Evolutionary conservation across 1,140 invertebrate species (phyloP), one percentile per base, ranked within the genome.

Genomic region (Bombus terrestris): DNA sequence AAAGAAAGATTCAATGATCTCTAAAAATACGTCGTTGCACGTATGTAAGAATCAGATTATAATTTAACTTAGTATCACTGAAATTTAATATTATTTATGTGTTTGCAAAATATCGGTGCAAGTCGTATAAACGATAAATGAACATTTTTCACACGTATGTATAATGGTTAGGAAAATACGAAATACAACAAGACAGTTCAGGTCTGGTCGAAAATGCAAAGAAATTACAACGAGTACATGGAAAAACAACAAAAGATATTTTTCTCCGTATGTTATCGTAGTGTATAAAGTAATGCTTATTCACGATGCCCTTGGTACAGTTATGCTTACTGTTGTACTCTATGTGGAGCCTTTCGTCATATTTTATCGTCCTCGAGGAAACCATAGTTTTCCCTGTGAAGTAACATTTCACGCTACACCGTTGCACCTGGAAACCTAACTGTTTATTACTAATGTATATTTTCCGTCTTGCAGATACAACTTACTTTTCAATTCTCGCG

Each of bases 231-330:
- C 32, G n/a, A 15, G 8, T 78, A 37, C 22, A 22, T n/a, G 18
- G 25, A 32, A 47, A 43, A 39, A 62, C 15, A 41, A 72, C 53
- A 72, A 72, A 59, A 71, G 57, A 57, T 57, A 71, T 72, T 62
- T 47, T 71, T 43, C 59, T 32, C 53, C 4, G 9, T 4, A 32
- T 32, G 32, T 72, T 66, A 4, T n/a, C 39, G 9, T 39, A 25
- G n/a, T 28, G 37, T 35, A 47, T 3, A n/a, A 57, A n/a, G 62
- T 47, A 71, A 53, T 72, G 47, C n/a, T 84, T 84, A 62, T 71
- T 62, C 83, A 47, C 13, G 41, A 12, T 62, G 18, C 32, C 53
- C 15, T 59, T 47, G 47, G 66, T 37, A 62, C 71, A 62, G 39
- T 79, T 79, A 62, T 79, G 43, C 75, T 72, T 72, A 72, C 71